Conservation (phyloP, 2,888 invertebrate species). For the Nematopogon swammerdamellus region DNA sequence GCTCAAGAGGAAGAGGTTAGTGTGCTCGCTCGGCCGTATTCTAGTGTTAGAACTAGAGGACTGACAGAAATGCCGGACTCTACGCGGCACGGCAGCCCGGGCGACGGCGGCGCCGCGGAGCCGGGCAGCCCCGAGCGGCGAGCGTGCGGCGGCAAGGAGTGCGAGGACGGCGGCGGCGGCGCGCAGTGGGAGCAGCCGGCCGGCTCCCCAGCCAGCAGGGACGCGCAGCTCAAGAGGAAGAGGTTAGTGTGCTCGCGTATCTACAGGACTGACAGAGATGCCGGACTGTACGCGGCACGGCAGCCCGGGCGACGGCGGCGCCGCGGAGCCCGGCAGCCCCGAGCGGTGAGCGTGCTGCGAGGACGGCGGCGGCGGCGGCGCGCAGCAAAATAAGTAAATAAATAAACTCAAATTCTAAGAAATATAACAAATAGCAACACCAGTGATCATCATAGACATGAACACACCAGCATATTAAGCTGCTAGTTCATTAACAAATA, state of each 20-base stretch:
- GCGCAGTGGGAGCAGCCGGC: conserved; percentile 53
- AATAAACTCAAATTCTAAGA: no score
- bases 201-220: conserved; percentile 52
- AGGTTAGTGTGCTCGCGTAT: conserved; percentile 26
- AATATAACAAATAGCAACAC: no score
- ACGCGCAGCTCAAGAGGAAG: conserved; percentile 34
- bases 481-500: no score
- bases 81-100: conserved; percentile 59
- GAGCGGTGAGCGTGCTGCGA: no score
- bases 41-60: conserved; percentile 27
- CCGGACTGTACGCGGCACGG: conserved; percentile 26
- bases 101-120: conserved; percentile 35
- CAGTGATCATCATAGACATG: no score
- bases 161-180: neutral
- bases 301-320: no score
- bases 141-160: neutral
- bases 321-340: no score
- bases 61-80: conserved; percentile 70
- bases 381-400: no score
- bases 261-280: no score
- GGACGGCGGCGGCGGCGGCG: conserved; percentile 41
- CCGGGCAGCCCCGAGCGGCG: conserved; percentile 52
- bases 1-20: conserved; percentile 37
- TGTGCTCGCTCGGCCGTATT: conserved; percentile 34
- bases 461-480: no score